A percentile compares a stretch with the other conserved stretches of the same genome.
Conservation (phyloP, 2,888 invertebrate species). For the Drosophila nr. fundita region DNA sequence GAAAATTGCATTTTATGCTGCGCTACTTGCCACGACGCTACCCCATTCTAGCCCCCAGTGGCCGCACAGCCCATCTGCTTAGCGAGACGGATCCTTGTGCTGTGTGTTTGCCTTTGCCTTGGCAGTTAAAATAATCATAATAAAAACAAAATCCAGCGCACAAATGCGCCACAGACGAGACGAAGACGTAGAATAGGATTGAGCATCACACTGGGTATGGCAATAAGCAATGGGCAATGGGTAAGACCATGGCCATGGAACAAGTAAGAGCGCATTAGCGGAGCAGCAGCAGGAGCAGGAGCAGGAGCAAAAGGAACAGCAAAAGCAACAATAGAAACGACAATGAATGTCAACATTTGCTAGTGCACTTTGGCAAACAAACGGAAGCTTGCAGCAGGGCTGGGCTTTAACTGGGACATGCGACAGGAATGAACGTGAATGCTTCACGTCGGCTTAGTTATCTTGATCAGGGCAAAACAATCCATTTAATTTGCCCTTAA, state of each 20-base stretch:
- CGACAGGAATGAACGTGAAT: slow-evolving; percentile 37
- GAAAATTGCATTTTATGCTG: slow-evolving; percentile 75
- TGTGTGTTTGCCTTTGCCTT: slow-evolving; percentile 68
- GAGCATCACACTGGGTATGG: slow-evolving; percentile 17
- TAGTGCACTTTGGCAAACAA: slow-evolving; percentile 69
- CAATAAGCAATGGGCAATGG: background rate
- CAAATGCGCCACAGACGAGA: slow-evolving; percentile 49
- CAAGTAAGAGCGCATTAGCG: slow-evolving; percentile 52
- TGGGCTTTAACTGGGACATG: slow-evolving; percentile 32
- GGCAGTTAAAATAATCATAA: slow-evolving; percentile 78
- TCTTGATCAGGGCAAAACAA: slow-evolving; percentile 71
- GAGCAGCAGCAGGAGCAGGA: slow-evolving; percentile 23
- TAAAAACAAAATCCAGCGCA: slow-evolving; percentile 74
- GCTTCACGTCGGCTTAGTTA: slow-evolving; percentile 64
- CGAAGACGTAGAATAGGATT: slow-evolving; percentile 30
- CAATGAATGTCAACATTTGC: slow-evolving; percentile 74
- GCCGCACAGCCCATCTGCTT: slow-evolving; percentile 12
- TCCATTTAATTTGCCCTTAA: slow-evolving; percentile 76
- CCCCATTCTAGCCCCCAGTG: background rate
- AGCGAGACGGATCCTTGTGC: slow-evolving; percentile 34
- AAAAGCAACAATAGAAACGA: slow-evolving; percentile 27
- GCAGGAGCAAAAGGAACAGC: slow-evolving; percentile 7
- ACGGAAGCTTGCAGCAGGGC: slow-evolving; percentile 34
- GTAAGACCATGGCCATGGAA: slow-evolving; percentile 11
- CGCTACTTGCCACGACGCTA: slow-evolving; percentile 34